Evolutionary conservation across 2,113 vertebrate genomes (phyloP).

Genomic region (Chaetops frenatus): DNA sequence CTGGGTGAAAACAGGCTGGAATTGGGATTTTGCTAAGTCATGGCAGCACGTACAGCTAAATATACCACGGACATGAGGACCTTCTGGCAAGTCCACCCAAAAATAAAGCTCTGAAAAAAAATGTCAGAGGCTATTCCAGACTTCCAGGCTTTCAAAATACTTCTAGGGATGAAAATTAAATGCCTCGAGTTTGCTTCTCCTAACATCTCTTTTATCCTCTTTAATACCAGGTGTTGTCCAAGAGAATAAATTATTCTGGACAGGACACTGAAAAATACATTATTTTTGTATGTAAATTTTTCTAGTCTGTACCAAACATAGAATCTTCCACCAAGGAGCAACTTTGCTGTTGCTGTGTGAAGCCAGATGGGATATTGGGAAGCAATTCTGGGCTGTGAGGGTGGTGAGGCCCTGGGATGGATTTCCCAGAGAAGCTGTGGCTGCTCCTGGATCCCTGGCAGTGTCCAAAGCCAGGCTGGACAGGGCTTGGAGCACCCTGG

Average conservation of each 20-base stretch:
- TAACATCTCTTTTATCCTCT: not conserved
- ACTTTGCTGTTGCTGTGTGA: not conserved
- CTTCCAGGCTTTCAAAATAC: not conserved
- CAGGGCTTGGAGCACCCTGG: fast-evolving
- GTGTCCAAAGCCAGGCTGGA: not conserved
- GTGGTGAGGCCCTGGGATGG: not conserved
- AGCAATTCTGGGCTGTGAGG: not conserved
- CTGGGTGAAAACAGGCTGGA: not conserved
- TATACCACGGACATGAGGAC: not conserved
- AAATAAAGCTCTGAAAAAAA: not conserved
- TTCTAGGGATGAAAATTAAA: not conserved
- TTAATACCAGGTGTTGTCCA: not conserved
- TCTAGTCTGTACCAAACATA: not conserved
- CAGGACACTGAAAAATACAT: not conserved
- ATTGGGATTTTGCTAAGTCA: not conserved
- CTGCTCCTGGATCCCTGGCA: not conserved
- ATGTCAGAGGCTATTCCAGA: not conserved
- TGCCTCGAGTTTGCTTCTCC: not conserved
- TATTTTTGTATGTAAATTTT: not conserved
- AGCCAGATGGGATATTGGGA: not conserved
- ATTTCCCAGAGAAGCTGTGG: not conserved
- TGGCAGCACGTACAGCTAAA: fast-evolving
- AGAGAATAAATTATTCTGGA: not conserved
- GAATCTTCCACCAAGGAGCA: not conserved
- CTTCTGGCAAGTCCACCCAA: not conserved